Base-by-base conservation (phyloP, 2,888 invertebrate species). In the Thera obeliscata region DNA sequence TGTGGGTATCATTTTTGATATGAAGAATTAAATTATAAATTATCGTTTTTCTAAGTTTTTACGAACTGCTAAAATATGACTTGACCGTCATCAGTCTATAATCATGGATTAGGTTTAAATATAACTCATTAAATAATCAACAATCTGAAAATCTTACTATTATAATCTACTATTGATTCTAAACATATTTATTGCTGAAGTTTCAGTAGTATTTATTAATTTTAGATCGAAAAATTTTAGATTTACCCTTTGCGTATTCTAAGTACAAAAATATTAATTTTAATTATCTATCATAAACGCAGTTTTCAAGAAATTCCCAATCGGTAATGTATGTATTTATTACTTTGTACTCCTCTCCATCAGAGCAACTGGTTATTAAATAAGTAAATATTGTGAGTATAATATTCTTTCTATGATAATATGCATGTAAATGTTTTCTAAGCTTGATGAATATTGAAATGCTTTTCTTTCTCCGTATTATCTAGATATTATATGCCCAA, bases 261-360 rank as follows among this genome's bases (percentile, higher is more conserved):
- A 91, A 89, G 93, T 93, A 93, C 82, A 93, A 93, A 93, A 93
- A 93, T 93, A 93, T 92, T 84, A 88, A 89, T 90, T 88, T 86
- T 81, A 86, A 89, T 88, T 84, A 87, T 87, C 84, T 90, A 88
- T 85, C 70, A 79, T 85, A 86, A 81, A 73, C 73, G 64, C 59
- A 75, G 73, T 70, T 63, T 70, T 74, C 69, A 77, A 74, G 73
- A 70, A 78, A 52, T 74, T 76, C 74, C 70, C 81, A 87, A 86
- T 67, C 66, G 61, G 65, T 69, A 59, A 56, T 66, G 54, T 66
- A 64, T 66, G 58, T 58, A 79, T 76, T 83, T 58, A 79, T 76
- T 84, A 78, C 83, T 89, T 93, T 93, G 92, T 93, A 93, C 92
- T 85, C 87, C 87, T 85, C 84, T 79, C 74, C 91, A 93, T 93